Evolutionary conservation across 2,113 vertebrate genomes (phyloP), one percentile per base, ranked within the genome.

Genomic region (Leptodactylus fuscus): DNA sequence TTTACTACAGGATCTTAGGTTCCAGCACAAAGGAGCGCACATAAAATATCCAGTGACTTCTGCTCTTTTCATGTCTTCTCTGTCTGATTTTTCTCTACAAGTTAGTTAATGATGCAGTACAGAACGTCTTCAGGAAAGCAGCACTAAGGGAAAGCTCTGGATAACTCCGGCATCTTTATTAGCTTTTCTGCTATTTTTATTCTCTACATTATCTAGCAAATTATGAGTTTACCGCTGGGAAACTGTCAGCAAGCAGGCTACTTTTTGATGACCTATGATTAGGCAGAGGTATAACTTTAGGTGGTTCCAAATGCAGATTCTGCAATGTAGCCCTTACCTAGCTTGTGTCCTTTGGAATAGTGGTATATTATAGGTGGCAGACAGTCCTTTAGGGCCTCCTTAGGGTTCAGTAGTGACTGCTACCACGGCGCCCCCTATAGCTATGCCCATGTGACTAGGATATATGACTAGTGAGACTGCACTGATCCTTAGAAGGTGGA

Each of bases 21-120:
- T 38, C 69, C 5, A 67, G n/a, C 55, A 81, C n/a, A 69, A 65
- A 69, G 24, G 20, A 65, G 79, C 1, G 49, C 60, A 69, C 79
- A 69, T 81, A 69, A 65, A 81, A 81, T 62, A 81, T 49, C 79
- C 60, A 81, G 65, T n/a, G 38, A 29, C 60, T 81, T 32, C 44
- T 49, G 79, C 79, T 67, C 60, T 48, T 81, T 81, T 81, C 38
- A 67, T 69, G 38, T 69, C 58, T 81, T 80, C 36, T 13, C 15
- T 65, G 20, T 75, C 41, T 44, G 29, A 29, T 55, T 55, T 80
- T 60, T 8, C 10, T 6, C 55, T 44, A 9, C 6, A 36, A 38
- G 76, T 44, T 62, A 10, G 32, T 41, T 27, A 44, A 44, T 80
- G 55, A 44, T 60, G 53, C 77, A 80, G 58, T 62, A 8, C 73